phyloP scores from a whole-genome alignment of 2,888 invertebrate species.

The Bimastos eiseni region DNA sequence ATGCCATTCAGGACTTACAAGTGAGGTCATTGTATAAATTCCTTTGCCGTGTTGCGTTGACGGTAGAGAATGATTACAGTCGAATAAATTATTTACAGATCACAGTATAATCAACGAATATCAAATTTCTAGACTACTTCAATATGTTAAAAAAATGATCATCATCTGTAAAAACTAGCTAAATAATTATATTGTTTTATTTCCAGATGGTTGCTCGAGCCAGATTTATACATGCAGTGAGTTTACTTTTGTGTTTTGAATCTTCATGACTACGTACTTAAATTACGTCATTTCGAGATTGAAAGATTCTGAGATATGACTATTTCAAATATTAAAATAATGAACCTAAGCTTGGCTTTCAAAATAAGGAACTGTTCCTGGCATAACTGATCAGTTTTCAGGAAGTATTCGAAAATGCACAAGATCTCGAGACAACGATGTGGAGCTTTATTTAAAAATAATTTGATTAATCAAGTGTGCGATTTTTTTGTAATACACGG shows the following conservation, averaged over 20 bases:
- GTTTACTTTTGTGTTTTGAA: background rate
- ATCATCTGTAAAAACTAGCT: too few species aligned
- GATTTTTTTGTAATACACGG: too few species aligned
- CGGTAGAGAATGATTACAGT: too few species aligned
- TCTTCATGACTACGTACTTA: background rate
- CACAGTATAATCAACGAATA: background rate
- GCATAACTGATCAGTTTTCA: background rate
- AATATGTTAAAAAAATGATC: background rate
- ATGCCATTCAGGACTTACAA: too few species aligned
- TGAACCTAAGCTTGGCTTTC: too few species aligned
- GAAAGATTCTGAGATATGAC: background rate
- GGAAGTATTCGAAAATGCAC: background rate
- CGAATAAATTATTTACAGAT: too few species aligned
- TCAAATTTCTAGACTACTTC: background rate
- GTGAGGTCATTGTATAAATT: too few species aligned
- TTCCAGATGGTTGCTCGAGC: background rate
- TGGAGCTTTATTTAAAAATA: background rate
- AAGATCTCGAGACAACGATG: background rate
- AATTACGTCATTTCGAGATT: background rate
- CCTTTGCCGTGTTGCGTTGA: too few species aligned
- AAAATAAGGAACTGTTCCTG: too few species aligned
- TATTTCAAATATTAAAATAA: background rate
- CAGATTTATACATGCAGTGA: constrained; percentile 2
- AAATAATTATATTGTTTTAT: background rate
- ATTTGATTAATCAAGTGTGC: too few species aligned